phyloP scores from a whole-genome alignment of 1,140 invertebrate species.

The Dendroctonus ponderosae region DNA sequence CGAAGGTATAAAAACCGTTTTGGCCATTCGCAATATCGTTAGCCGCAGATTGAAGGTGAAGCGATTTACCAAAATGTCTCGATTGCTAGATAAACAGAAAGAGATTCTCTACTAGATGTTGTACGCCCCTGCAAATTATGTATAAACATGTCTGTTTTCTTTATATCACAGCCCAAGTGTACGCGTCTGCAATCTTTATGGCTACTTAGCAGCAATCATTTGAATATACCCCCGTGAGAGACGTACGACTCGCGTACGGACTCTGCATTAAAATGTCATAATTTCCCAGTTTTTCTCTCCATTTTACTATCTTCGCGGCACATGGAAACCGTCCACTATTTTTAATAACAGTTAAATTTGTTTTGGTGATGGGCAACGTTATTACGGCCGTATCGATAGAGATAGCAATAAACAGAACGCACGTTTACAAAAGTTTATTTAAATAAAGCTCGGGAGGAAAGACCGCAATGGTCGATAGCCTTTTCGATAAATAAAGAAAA shows the following conservation, averaged over 20 bases:
- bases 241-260: constrained; percentile 28
- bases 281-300: constrained; percentile 17
- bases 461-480: too few relatives aligned
- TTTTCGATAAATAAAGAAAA: too few relatives aligned
- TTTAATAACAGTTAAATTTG: neutral
- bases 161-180: constrained; percentile 28
- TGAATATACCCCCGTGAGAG: constrained; percentile 33
- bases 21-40: too few relatives aligned
- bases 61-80: too few relatives aligned
- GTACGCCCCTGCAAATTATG: constrained; percentile 18
- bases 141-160: constrained; percentile 34
- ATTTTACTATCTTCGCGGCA: constrained; percentile 3
- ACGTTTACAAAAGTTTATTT: too few relatives aligned
- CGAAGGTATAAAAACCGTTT: too few relatives aligned
- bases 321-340: neutral
- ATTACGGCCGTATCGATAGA: neutral
- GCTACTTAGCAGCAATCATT: constrained; percentile 33
- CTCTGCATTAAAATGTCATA: constrained; percentile 34
- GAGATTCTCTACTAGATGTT: too few relatives aligned
- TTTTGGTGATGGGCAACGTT: neutral
- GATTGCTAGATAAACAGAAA: too few relatives aligned
- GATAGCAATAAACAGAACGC: too few relatives aligned
- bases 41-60: too few relatives aligned
- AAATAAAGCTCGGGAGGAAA: too few relatives aligned
- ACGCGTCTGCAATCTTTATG: constrained; percentile 34